Percentiles rank a stretch among this genome's conserved stretches.
phyloP scores from a whole-genome alignment of 2,888 invertebrate genomes.

The Metopia argyrocephala region DNA sequence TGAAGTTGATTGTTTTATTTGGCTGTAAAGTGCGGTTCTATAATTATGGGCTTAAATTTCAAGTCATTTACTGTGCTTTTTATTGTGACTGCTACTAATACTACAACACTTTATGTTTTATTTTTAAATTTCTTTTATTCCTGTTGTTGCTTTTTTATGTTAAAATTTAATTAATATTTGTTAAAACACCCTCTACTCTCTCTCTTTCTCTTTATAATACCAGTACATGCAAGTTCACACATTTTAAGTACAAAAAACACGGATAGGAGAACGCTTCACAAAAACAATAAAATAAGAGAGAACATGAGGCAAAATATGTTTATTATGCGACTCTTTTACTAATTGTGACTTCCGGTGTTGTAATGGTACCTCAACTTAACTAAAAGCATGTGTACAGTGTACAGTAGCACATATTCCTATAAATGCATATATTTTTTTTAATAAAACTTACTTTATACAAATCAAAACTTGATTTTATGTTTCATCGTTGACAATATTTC shows the following conservation, averaged over 20 bases:
- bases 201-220: neutral
- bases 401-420: too few relatives aligned
- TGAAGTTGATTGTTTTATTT: neutral
- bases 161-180: slow-evolving; percentile 63
- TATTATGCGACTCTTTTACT: slow-evolving; percentile 58
- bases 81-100: neutral
- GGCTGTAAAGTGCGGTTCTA: slow-evolving; percentile 25
- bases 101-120: too few relatives aligned
- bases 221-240: neutral
- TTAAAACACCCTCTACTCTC: slow-evolving; percentile 23
- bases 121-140: slow-evolving; percentile 31
- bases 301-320: slow-evolving; percentile 44
- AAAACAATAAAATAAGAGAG: slow-evolving; percentile 9
- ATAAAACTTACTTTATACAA: too few relatives aligned
- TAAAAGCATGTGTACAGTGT: too few relatives aligned
- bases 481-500: too few relatives aligned
- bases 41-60: slow-evolving; percentile 50
- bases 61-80: slow-evolving; percentile 31
- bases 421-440: too few relatives aligned
- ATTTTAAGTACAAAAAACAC: slow-evolving; percentile 22
- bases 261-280: neutral
- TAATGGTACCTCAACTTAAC: slow-evolving; percentile 53
- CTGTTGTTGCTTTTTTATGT: slow-evolving; percentile 34
- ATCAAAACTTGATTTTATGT: too few relatives aligned
- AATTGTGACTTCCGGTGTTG: slow-evolving; percentile 61